Evolutionary conservation across 2,888 invertebrate species (phyloP).

Genomic region (Ectemnius cavifrons): DNA sequence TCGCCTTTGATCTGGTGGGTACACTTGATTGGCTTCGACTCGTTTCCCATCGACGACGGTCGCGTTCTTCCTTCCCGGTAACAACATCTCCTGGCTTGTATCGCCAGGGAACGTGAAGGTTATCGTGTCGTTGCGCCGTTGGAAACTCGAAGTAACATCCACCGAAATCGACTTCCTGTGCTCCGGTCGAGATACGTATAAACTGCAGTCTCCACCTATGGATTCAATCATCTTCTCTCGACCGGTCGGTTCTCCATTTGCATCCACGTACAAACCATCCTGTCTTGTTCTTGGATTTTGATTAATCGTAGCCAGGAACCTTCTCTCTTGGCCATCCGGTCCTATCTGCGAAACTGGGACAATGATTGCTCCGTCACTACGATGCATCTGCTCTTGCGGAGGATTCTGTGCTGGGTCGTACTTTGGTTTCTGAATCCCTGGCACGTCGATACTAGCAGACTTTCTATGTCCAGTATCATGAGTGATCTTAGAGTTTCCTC

Average conservation of each 20-base stretch:
- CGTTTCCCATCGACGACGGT: slow-evolving; percentile 65
- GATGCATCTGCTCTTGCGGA: slow-evolving; percentile 59
- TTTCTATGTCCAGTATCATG: slow-evolving; percentile 71
- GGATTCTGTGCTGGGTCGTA: slow-evolving; percentile 49
- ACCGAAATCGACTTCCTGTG: slow-evolving; percentile 73
- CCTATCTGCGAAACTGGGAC: slow-evolving; percentile 49
- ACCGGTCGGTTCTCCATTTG: slow-evolving; percentile 66
- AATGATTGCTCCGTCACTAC: slow-evolving; percentile 60
- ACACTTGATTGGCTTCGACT: slow-evolving; percentile 65
- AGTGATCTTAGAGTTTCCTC: slow-evolving; percentile 75
- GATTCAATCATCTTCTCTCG: slow-evolving; percentile 66
- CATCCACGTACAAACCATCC: slow-evolving; percentile 73
- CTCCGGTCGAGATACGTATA: slow-evolving; percentile 71
- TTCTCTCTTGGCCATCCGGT: slow-evolving; percentile 64
- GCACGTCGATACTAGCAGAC: slow-evolving; percentile 66
- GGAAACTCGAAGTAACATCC: slow-evolving; percentile 71
- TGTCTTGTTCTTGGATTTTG: slow-evolving; percentile 74
- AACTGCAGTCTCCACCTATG: slow-evolving; percentile 61
- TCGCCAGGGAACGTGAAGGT: slow-evolving; percentile 74
- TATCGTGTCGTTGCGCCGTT: slow-evolving; percentile 72
- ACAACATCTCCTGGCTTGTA: slow-evolving; percentile 57
- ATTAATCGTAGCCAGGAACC: slow-evolving; percentile 66
- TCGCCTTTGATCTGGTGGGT: slow-evolving; percentile 68
- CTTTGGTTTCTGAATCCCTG: slow-evolving; percentile 56
- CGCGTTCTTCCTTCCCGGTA: slow-evolving; percentile 62